Evolutionary conservation across 2,888 invertebrate genomes (phyloP).

Genomic region (Campoletis raptor): DNA sequence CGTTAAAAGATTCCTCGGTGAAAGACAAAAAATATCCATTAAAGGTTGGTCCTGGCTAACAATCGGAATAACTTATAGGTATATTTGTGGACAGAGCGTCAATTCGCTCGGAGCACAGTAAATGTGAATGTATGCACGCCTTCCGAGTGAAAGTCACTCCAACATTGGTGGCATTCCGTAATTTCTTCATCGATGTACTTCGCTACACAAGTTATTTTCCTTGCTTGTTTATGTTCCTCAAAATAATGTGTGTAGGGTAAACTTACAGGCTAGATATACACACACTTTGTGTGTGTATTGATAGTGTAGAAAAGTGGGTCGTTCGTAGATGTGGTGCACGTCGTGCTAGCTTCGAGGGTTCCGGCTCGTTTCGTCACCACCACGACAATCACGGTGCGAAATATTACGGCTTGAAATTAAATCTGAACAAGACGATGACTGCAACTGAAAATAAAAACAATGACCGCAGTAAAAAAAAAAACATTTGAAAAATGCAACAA

Average conservation of each 20-base stretch:
- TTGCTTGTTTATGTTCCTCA: conserved; percentile 45
- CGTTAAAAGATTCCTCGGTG: conserved; percentile 54
- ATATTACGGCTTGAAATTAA: conserved; percentile 29
- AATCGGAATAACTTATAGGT: conserved; percentile 27
- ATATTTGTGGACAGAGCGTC: conserved; percentile 32
- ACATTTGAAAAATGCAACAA: no score
- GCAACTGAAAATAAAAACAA: background rate
- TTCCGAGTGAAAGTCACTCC: conserved; percentile 79
- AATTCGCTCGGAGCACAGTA: conserved; percentile 11
- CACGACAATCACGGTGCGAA: conserved; percentile 30
- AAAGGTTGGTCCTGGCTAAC: conserved; percentile 37
- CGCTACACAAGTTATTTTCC: conserved; percentile 55
- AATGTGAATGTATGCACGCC: conserved; percentile 55
- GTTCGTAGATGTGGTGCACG: conserved; percentile 51
- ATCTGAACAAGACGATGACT: background rate
- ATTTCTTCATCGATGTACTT: conserved; percentile 79
- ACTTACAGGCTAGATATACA: conserved; percentile 2
- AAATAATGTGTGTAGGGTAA: conserved; percentile 30
- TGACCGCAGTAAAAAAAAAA: background rate
- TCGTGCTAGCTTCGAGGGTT: conserved; percentile 54
- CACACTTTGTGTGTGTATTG: background rate
- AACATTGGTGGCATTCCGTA: conserved; percentile 80
- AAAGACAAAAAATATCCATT: conserved; percentile 26
- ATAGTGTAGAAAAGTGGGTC: conserved; percentile 49
- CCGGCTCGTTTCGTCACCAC: conserved; percentile 55